Base-by-base conservation (phyloP, 2,888 invertebrate species). In the Homarus gammarus region DNA sequence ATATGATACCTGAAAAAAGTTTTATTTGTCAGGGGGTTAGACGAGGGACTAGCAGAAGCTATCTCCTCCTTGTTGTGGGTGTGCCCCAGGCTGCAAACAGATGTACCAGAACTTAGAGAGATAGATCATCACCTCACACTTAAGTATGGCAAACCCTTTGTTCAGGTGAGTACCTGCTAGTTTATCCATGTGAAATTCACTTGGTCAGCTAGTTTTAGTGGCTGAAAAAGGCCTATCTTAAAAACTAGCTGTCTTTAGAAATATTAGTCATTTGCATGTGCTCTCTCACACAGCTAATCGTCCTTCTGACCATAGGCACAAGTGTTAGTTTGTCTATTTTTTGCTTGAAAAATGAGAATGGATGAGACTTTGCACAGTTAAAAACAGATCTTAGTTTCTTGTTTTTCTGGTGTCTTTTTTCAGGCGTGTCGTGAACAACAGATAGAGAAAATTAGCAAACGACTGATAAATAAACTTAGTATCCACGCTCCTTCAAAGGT, bases 11-110 rank as follows among this genome's bases (percentile, higher is more conserved):
- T n/a, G n/a, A n/a, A n/a, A n/a, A n/a, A n/a, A n/a, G n/a, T n/a
- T n/a, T n/a, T n/a, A n/a, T n/a, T n/a, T n/a, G n/a, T n/a, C 64
- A 90, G 90, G 61, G 91, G 90, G 22, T 93, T 99, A 18, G 99
- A 99, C 93, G 98, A 98, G 92, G 99, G 99, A 0, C 95, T 99
- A n/a, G 96, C 98, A 2, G 99, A 99, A 94, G 97, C 99, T 0
- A 97, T 99, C 90, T 97, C 98, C 0, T 98, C 97, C 93, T 94
- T 99, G n/a, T 96, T 99, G 91, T 99, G 99, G 99, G 98, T 98
- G 0, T 97, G 99, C 15, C 99, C 99, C 0, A 95, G 99, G 79
- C 95, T 99, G 93, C 94, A 94, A 85, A 93, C 95, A n/a, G 95
- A 95, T 92, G 93, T 95, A 40, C 93, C 92, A 38, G 94, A 94